Evolutionary conservation across 2,888 invertebrate genomes (phyloP), one percentile per base, ranked within the genome.

Genomic region (Acleris literana): DNA sequence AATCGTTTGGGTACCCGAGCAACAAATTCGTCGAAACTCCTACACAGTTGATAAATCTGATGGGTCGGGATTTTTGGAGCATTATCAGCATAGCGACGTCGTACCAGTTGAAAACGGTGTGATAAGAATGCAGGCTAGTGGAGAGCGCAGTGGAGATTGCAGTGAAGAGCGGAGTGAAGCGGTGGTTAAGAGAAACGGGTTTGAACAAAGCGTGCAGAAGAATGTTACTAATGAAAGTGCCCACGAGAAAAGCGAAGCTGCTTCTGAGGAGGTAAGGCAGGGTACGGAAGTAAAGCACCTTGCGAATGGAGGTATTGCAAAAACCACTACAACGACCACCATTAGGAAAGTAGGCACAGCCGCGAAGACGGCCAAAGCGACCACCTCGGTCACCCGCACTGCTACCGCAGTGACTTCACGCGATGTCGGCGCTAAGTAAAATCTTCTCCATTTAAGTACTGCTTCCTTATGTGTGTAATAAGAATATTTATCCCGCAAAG

Each of bases 291-390:
- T 91, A n/a, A 79, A 89, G 70, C 81, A 88, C 44, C 80, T 91
- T 63, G 79, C 87, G 5, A 87, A 92, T 69, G 92, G 92, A 48
- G 91, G 92, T 53, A 76, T 81, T 56, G 73, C 88, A 39, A 89
- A 85, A 70, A 91, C 90, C 3, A 92, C 91, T 6, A 90, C 91
- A 6, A 92, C 90, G 1, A 92, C 88, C 13, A 92, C 91, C 4
- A 75, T 90, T 22, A 82, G 77, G 52, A 91, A 87, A 75, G 79
- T 90, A 6, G 92, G 91, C 3, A 86, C 88, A 0, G 80, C 88
- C 9, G 88, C 90, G 6, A 88, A 76, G 71, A 87, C 85, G 17
- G 92, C 88, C 5, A 90, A 88, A 67, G 79, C 85, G 54, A 78
- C 86, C 5, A 85, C 85, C 1, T 78, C 82, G 1, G 86, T 88